These are phyloP conservation scores for Lerista edwardsae DNA, from an alignment of 2,797 vertebrate genomes.

Conservation along the genomic window DNA sequence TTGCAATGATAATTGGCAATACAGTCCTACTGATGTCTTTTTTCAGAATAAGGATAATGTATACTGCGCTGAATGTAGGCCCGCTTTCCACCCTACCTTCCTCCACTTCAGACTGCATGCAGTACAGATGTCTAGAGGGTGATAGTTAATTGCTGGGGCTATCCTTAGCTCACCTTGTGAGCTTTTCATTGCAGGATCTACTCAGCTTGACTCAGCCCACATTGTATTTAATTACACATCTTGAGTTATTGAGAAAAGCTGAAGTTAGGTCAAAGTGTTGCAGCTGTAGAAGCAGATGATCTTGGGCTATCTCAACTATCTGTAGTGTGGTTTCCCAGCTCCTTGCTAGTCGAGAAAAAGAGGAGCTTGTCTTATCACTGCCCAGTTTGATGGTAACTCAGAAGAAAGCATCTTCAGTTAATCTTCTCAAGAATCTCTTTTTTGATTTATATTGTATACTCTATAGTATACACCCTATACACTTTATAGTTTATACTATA, in stretches of 20 bases:
- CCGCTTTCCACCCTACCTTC: neutral
- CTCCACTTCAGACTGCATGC: neutral
- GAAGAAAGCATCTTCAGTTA: neutral
- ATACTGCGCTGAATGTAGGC: neutral
- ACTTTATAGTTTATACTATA: neutral
- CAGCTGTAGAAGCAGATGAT: neutral
- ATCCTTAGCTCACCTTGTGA: constrained; percentile 4
- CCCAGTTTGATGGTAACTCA: neutral
- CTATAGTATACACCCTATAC: neutral
- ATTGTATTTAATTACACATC: neutral
- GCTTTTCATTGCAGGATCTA: neutral
- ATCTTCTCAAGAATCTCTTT: neutral
- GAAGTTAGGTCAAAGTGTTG: too few species aligned
- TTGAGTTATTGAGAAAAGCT: neutral
- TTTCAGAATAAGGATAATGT: neutral
- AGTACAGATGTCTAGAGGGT: neutral
- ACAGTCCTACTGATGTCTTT: neutral
- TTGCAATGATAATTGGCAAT: neutral
- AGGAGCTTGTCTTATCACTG: neutral
- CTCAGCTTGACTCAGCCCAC: neutral
- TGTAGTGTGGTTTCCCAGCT: neutral
- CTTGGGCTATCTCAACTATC: neutral
- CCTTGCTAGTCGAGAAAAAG: neutral
- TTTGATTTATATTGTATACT: neutral
- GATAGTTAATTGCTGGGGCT: constrained; percentile 2